A percentile compares a stretch with the other conserved stretches of the same genome.
These are phyloP conservation scores for Carduelis carduelis DNA, from an alignment of 2,797 vertebrate genomes.

Conservation along the genomic window DNA sequence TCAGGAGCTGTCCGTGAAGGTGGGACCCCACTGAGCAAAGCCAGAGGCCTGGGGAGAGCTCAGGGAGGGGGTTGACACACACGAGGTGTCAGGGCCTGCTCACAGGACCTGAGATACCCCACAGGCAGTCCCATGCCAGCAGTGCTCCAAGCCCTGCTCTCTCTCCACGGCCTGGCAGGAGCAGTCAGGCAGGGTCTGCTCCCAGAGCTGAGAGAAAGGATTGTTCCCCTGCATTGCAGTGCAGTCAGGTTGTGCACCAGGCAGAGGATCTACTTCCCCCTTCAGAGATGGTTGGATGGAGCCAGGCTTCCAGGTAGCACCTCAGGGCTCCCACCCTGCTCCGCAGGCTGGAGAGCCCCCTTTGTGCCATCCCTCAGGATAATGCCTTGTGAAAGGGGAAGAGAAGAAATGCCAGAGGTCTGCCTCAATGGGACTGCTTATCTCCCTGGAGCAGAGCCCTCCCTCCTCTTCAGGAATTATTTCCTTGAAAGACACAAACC, in stretches of 20 bases:
- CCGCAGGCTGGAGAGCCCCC: not conserved
- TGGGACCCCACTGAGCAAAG: not conserved
- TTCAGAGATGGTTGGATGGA: not conserved
- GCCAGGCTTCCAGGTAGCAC: not conserved
- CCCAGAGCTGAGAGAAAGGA: not conserved
- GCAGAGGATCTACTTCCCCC: not conserved
- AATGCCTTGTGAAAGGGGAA: not conserved
- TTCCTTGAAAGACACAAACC: constrained; percentile 53
- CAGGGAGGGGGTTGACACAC: not conserved
- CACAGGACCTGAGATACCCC: not conserved
- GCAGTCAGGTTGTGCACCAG: accelerated
- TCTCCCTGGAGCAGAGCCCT: not conserved
- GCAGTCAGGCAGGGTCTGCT: not conserved
- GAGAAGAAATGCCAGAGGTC: not conserved
- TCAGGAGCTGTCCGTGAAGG: not conserved
- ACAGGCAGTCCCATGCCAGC: not conserved
- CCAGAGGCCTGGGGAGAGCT: not conserved
- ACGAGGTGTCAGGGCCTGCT: not conserved
- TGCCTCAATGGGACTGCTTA: not conserved
- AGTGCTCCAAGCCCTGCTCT: not conserved
- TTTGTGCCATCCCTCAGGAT: not conserved
- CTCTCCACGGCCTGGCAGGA: not conserved
- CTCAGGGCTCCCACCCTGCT: not conserved
- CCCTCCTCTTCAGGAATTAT: constrained; percentile 44
- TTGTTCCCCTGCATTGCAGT: not conserved